phyloP scores from a whole-genome alignment of 2,797 vertebrate genomes.

The Morus bassanus region DNA sequence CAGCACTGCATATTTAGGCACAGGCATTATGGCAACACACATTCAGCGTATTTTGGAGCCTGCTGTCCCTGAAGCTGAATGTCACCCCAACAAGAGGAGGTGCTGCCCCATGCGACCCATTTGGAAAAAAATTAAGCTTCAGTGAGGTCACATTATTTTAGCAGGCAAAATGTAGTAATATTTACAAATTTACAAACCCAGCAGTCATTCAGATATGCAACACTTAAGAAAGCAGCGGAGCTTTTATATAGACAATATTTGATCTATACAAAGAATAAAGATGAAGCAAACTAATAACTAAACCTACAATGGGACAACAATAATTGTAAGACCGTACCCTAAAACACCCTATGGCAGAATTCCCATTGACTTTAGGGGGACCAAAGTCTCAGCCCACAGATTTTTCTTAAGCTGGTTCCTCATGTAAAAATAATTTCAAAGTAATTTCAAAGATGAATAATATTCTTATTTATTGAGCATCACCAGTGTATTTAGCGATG shows the following conservation, averaged over 20 bases:
- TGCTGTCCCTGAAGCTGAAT: background rate
- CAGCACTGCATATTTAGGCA: background rate
- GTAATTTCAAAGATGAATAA: background rate
- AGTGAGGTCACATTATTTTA: background rate
- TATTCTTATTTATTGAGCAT: background rate
- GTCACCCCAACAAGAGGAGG: rapidly evolving
- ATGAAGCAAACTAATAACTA: background rate
- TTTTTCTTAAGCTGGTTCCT: conserved; percentile 3
- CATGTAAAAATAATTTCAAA: background rate
- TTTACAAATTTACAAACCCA: background rate
- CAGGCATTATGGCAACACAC: rapidly evolving
- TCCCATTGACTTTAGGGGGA: background rate
- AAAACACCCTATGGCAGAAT: background rate
- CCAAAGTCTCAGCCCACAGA: background rate
- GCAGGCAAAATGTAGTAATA: background rate
- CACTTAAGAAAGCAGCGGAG: background rate
- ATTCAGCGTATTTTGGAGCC: rapidly evolving
- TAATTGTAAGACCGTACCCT: background rate
- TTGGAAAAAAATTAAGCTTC: background rate
- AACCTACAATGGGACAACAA: background rate
- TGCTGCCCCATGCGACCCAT: background rate
- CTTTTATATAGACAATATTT: background rate
- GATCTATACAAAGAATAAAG: background rate
- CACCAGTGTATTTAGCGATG: background rate
- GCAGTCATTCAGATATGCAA: background rate